Evolutionary conservation across 1,140 invertebrate genomes (phyloP).

Genomic region (Hirudo medicinalis): DNA sequence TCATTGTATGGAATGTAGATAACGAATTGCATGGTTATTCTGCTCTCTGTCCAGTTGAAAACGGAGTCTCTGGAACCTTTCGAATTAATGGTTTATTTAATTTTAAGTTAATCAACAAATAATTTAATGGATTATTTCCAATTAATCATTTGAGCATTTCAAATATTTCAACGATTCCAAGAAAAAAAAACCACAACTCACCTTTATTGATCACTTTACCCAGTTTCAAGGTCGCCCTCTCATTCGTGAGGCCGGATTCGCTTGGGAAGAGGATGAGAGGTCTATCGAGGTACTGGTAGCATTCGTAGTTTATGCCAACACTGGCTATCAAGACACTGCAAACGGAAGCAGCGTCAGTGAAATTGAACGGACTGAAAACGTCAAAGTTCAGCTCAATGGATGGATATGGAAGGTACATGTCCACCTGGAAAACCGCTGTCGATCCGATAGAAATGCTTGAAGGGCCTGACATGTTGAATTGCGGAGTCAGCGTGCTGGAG

Average conservation of each 20-base stretch:
- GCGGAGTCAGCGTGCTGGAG: not conserved
- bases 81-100: slow-evolving; percentile 2
- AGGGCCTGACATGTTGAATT: slow-evolving; percentile 31
- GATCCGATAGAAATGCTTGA: slow-evolving; percentile 26
- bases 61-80: not conserved
- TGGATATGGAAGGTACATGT: slow-evolving; percentile 29
- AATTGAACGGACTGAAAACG: slow-evolving; percentile 31
- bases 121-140: not conserved
- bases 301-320: slow-evolving; percentile 28
- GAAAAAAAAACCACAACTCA: slow-evolving; percentile 21
- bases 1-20: slow-evolving; percentile 21
- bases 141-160: not conserved
- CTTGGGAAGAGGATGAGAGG: slow-evolving; percentile 18
- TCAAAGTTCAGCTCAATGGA: slow-evolving; percentile 26
- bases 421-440: slow-evolving; percentile 27
- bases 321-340: slow-evolving; percentile 24
- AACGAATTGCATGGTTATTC: slow-evolving; percentile 26
- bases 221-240: slow-evolving; percentile 26
- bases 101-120: no score
- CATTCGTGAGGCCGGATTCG: slow-evolving; percentile 25
- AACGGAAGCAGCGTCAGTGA: slow-evolving; percentile 31
- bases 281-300: slow-evolving; percentile 18
- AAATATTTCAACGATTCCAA: not conserved
- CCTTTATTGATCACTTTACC: slow-evolving; percentile 31
- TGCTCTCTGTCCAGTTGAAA: slow-evolving; percentile 22